Base-by-base conservation (phyloP, 2,797 vertebrate genomes). In the Chaenodraco wilsoni region DNA sequence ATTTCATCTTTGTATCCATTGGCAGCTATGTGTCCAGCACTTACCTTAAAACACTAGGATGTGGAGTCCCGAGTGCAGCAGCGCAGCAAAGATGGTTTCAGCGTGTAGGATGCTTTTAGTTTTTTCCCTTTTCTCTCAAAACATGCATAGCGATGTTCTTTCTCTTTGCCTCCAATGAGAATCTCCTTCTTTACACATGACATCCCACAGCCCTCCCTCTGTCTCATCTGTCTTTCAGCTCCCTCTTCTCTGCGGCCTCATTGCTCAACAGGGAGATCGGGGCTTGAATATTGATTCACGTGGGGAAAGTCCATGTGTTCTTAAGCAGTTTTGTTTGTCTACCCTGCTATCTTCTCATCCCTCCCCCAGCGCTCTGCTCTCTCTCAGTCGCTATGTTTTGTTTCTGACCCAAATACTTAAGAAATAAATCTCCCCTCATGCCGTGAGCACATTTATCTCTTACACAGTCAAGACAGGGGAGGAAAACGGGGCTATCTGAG, bases 231-330 rank as follows among this genome's bases (percentile, higher is more conserved):
- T 79, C 84, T 88, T 87, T 88, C 81, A 82, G 80, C 83, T 78
- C 75, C 76, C 79, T 85, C 87, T 86, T 78, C 81, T 82, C 82
- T 83, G 85, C 91, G 88, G 87, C 90, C 89, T 84, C 81, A 69
- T 91, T 91, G 80, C 89, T 88, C 87, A 89, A 87, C 73, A 71
- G 85, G 74, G 86, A 91, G 88, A 83, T 74, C 87, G 57, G 78
- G 89, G 84, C 83, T 84, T 89, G 94, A 91, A 93, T 94, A 91
- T 93, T 94, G 92, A 93, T 94, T 95, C 91, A 93, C 58, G 50
- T 90, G 91, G 92, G 88, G 78, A 90, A 93, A 91, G 93, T 93
- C 83, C 87, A 89, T 92, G 86, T 91, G 89, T 86, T 90, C 80
- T 81, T 65, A 91, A 89, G 88, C 73, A 45, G 77, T 88, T 86